Conservation (phyloP, 2,113 vertebrate genomes). For the Rhinoderma darwinii region DNA sequence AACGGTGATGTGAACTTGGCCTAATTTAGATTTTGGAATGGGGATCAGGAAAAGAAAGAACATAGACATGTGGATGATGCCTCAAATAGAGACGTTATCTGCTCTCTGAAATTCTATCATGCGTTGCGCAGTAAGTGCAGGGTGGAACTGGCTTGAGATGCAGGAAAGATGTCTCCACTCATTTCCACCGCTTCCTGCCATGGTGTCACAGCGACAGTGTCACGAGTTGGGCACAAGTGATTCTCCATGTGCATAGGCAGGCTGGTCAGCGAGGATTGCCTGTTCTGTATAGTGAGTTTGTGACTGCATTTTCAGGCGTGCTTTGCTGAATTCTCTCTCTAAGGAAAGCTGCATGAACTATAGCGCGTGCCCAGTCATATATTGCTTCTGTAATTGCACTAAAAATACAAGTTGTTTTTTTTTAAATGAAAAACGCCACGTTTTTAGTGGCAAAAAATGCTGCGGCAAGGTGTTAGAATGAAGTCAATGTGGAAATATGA, state of each 20-base stretch:
- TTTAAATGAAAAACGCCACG: too few species aligned
- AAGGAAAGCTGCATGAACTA: background rate
- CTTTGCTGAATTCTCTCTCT: background rate
- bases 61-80: background rate
- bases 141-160: background rate
- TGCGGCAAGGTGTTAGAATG: too few species aligned
- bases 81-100: background rate
- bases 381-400: too few species aligned
- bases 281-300: background rate
- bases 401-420: too few species aligned
- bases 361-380: too few species aligned
- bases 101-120: background rate
- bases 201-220: slow-evolving; percentile 1
- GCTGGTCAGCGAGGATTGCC: background rate
- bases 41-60: too few species aligned
- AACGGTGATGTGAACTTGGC: too few species aligned
- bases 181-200: background rate
- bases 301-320: background rate
- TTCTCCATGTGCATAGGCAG: background rate
- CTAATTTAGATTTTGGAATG: too few species aligned
- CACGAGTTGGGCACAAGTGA: background rate
- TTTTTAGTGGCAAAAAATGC: too few species aligned
- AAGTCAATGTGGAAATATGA: too few species aligned
- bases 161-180: slow-evolving; percentile 31
- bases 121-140: too few species aligned